Evolutionary conservation across 2,113 vertebrate species (phyloP).

Genomic region (Xyliphius kryptos): DNA sequence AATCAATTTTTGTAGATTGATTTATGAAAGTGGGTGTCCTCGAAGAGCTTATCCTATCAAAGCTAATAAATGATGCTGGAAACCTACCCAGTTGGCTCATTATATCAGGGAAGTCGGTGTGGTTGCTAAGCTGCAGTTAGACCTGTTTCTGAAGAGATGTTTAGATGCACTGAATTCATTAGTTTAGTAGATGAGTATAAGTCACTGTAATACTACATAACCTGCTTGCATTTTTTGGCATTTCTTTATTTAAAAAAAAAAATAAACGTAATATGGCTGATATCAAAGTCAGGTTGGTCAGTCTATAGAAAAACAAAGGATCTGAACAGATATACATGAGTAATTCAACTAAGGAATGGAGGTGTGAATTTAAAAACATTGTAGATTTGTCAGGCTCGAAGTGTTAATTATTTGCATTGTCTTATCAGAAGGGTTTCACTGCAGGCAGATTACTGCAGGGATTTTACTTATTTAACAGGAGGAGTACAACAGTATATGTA

Average conservation of each 20-base stretch:
- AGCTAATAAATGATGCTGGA: constrained; percentile 34
- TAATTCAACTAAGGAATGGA: no score
- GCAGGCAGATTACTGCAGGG: no score
- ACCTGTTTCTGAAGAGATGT: constrained; percentile 18
- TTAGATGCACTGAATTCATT: constrained; percentile 18
- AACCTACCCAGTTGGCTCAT: constrained; percentile 28
- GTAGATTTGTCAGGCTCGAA: no score
- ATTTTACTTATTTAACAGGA: constrained; percentile 22
- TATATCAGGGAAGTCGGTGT: constrained; percentile 12
- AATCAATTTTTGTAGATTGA: constrained; percentile 38
- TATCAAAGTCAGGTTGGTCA: no score
- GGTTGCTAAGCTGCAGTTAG: constrained; percentile 8
- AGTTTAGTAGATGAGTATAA: constrained; percentile 30
- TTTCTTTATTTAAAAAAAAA: constrained; percentile 8
- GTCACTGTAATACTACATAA: constrained; percentile 9
- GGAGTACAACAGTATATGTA: background rate
- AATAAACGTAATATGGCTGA: no score
- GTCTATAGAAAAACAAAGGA: no score
- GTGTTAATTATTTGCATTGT: no score
- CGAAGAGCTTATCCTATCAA: constrained; percentile 35
- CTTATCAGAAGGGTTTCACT: no score
- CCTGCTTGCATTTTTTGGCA: constrained; percentile 27
- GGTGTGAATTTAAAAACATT: no score
- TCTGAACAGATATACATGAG: no score
- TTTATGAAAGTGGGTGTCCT: constrained; percentile 39